Percentiles rank a stretch among this genome's conserved stretches.
Evolutionary conservation across 1,140 invertebrate species (phyloP).

Genomic region (Zophobas atratus): DNA sequence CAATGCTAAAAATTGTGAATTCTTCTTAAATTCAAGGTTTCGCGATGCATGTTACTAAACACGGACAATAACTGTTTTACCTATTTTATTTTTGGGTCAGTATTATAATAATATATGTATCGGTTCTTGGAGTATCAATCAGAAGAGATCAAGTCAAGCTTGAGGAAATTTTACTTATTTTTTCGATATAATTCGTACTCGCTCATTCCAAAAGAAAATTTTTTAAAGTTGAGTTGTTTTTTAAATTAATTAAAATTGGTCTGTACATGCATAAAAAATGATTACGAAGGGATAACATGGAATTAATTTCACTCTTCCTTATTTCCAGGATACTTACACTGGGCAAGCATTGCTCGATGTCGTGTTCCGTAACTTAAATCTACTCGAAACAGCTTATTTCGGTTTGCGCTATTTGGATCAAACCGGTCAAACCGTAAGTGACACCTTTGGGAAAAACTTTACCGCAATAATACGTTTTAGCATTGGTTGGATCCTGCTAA

Average conservation of each 20-base stretch:
- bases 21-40: slow-evolving; percentile 22
- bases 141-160: too few relatives aligned
- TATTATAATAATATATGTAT: too few relatives aligned
- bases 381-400: slow-evolving; percentile 94
- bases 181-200: too few relatives aligned
- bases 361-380: slow-evolving; percentile 90
- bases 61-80: too few relatives aligned
- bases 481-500: slow-evolving; percentile 93
- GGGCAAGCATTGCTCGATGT: slow-evolving; percentile 91
- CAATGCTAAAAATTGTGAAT: slow-evolving; percentile 31
- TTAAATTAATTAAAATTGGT: too few relatives aligned
- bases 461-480: slow-evolving; percentile 68
- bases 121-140: too few relatives aligned
- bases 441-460: slow-evolving; percentile 8
- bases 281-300: too few relatives aligned
- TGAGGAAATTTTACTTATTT: too few relatives aligned
- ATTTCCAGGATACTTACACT: slow-evolving; percentile 84
- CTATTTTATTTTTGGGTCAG: too few relatives aligned
- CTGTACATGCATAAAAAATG: too few relatives aligned
- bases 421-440: slow-evolving; percentile 89
- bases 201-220: too few relatives aligned
- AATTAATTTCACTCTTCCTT: slow-evolving; percentile 27
- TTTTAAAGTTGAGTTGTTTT: too few relatives aligned
- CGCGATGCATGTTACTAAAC: neutral
- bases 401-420: slow-evolving; percentile 91